Conservation (phyloP, 2,888 invertebrate species). For the Cephus rjabovi region DNA sequence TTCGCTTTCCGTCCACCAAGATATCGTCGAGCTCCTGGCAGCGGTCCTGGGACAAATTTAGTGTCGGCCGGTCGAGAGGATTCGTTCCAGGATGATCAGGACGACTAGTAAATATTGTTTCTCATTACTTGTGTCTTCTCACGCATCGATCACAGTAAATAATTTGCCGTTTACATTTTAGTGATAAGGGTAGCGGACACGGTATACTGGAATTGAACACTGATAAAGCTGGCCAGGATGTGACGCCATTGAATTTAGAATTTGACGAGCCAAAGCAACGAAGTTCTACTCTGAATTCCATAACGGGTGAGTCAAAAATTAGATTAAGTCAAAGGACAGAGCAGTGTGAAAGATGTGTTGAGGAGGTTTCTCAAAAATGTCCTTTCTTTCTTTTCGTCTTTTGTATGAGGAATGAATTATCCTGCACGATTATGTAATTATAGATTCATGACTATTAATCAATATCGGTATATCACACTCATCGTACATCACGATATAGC, state of each 20-base stretch:
- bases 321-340: not conserved
- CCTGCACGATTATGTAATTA: constrained; percentile 45
- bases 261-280: constrained; percentile 78
- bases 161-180: constrained; percentile 33
- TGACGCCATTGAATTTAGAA: constrained; percentile 86
- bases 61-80: constrained; percentile 58
- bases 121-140: not conserved
- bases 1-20: constrained; percentile 67
- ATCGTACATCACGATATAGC: not conserved
- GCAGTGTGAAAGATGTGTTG: not conserved
- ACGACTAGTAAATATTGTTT: constrained; percentile 58
- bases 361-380: constrained; percentile 8
- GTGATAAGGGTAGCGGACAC: constrained; percentile 70
- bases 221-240: constrained; percentile 88
- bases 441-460: constrained; percentile 7
- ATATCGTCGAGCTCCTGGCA: constrained; percentile 58
- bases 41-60: constrained; percentile 53
- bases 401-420: constrained; percentile 53
- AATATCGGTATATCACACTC: not conserved
- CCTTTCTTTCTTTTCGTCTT: constrained; percentile 33
- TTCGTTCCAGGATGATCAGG: constrained; percentile 58
- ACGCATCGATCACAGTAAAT: not conserved
- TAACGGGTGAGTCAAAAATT: constrained; percentile 72
- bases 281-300: constrained; percentile 80
- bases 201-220: constrained; percentile 87